A percentile compares a stretch with the other conserved stretches of the same genome.
Evolutionary conservation across 2,888 invertebrate genomes (phyloP).

Genomic region (Nomada ruficornis): DNA sequence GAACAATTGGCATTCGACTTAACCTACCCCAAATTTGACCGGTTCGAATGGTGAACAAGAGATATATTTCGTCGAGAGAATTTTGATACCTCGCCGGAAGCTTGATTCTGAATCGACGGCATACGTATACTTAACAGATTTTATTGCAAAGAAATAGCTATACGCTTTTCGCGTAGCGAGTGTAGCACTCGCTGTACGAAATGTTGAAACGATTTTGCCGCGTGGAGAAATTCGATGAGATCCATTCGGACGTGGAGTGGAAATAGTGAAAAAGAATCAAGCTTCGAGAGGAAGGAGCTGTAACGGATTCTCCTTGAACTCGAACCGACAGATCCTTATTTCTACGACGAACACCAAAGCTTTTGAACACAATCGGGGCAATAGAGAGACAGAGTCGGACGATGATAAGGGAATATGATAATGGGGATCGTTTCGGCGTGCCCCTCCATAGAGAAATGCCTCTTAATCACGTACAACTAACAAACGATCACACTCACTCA

Average conservation of each 20-base stretch:
- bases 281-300: conserved; percentile 37
- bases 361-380: conserved; percentile 80
- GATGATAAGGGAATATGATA: conserved; percentile 33
- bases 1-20: conserved; percentile 45
- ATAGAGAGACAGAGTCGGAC: conserved; percentile 65
- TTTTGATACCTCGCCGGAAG: conserved; percentile 47
- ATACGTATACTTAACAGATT: not conserved
- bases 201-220: not conserved
- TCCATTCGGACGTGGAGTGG: not conserved
- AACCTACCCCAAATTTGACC: conserved; percentile 8
- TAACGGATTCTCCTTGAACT: conserved; percentile 33
- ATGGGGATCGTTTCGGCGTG: conserved; percentile 35
- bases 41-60: conserved; percentile 48
- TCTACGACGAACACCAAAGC: conserved; percentile 75
- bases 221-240: not conserved
- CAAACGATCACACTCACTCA: conserved; percentile 57
- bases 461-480: conserved; percentile 51
- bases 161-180: not conserved
- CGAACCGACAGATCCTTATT: conserved; percentile 60
- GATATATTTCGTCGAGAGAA: conserved; percentile 34
- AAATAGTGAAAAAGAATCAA: conserved; percentile 31
- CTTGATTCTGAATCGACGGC: conserved; percentile 50
- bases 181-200: not conserved
- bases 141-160: not conserved
- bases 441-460: conserved; percentile 49